Base-by-base conservation (phyloP, 2,888 invertebrate genomes). In the Cosmia pyralina region DNA sequence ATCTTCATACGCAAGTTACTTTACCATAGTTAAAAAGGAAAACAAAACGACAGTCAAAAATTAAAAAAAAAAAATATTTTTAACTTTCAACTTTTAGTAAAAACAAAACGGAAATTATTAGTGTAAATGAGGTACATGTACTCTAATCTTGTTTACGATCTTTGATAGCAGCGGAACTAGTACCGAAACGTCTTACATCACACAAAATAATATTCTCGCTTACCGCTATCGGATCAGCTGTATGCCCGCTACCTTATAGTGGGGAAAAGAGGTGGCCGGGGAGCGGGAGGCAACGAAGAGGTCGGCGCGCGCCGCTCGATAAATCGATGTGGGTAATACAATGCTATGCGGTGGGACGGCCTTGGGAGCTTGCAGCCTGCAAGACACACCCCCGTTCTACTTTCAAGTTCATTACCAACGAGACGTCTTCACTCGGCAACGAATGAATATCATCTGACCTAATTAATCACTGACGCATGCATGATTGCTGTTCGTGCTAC, bases 231-330 rank as follows among this genome's bases (percentile, higher is more conserved):
- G 67, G 69, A 64, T 79, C 79, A 82, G 78, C 81, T 81, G 68
- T 74, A 74, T 80, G 84, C 67, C 82, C 72, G 77, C 87, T 81
- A 87, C 86, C 90, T 89, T 87, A 89, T 79, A 88, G 89, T 87
- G 87, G 88, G 87, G 88, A 89, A 88, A 88, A 89, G 88, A 88
- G 90, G 89, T 81, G 90, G 87, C 88, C 73, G 88, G 90, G 90
- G 90, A 81, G 89, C 88, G 90, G 88, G 89, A 84, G 87, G 89
- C 75, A 84, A 79, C 81, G 82, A 88, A 88, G 91, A 87, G 91
- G 93, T 86, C 94, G 94, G 95, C 94, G 95, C 94, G 95, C 95
- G 95, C 95, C 94, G 95, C 89, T 95, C 96, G 92, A 95, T 96
- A 96, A 95, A 96, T 96, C 95, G 95, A 95, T 95, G 92, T 91